These are phyloP conservation scores for Pachypanchax playfairii DNA, from an alignment of 2,113 vertebrate genomes.

Conservation along the genomic window DNA sequence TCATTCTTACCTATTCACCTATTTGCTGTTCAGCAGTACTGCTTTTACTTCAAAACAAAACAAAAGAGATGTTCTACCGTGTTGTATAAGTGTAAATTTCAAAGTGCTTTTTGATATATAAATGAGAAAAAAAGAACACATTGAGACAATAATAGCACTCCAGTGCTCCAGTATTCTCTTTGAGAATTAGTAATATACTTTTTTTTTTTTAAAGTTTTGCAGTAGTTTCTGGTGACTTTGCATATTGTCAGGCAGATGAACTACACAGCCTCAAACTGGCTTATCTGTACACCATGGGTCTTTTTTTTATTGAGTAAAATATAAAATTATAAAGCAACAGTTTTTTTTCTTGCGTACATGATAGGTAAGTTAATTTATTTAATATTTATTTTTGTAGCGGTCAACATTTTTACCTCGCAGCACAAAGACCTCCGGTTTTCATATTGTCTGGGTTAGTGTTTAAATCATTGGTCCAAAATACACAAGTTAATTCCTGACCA, in stretches of 20 bases:
- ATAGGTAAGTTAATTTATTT: no score
- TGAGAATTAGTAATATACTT: slow-evolving; percentile 19
- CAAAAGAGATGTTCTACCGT: slow-evolving; percentile 30
- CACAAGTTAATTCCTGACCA: no score
- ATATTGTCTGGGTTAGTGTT: no score
- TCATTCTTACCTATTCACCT: not conserved
- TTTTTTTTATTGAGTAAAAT: slow-evolving; percentile 1
- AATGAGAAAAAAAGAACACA: slow-evolving; percentile 32
- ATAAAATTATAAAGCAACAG: not conserved
- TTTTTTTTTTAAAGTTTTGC: slow-evolving; percentile 7
- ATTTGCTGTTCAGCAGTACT: slow-evolving; percentile 11
- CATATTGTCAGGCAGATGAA: slow-evolving; percentile 5
- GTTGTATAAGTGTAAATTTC: slow-evolving; percentile 41
- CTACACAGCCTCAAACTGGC: slow-evolving; percentile 3
- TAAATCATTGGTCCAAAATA: no score
- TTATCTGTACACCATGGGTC: not conserved
- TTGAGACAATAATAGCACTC: slow-evolving; percentile 27
- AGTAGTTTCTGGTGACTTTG: slow-evolving; percentile 24
- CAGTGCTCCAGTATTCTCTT: slow-evolving; percentile 17
- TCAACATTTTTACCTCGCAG: no score
- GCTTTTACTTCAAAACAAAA: slow-evolving; percentile 44
- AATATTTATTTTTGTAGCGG: no score
- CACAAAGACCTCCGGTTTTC: no score
- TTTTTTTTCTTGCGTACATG: not conserved
- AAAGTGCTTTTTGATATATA: slow-evolving; percentile 36